A percentile compares a stretch with the other conserved stretches of the same genome.
phyloP scores from a whole-genome alignment of 2,113 vertebrate species.

The Sarotherodon lohbergeri region DNA sequence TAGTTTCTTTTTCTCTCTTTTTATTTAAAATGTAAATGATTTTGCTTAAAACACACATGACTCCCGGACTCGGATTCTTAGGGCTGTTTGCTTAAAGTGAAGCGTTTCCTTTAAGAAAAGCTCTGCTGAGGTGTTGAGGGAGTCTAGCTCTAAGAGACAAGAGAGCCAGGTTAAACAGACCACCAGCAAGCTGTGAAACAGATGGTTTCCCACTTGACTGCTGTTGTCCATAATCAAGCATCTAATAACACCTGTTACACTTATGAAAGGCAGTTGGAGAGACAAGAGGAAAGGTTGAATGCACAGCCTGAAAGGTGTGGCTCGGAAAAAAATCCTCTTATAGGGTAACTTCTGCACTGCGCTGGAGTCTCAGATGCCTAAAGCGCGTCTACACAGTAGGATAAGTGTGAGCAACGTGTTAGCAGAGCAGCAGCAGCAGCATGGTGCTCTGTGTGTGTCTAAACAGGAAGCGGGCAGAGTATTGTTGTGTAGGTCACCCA shows the following conservation, averaged over 20 bases:
- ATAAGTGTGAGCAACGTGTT: not conserved
- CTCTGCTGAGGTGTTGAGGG: not conserved
- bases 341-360: not conserved
- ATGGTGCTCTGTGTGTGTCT: not conserved
- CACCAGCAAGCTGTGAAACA: constrained; percentile 48
- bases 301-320: not conserved
- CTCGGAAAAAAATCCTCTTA: not conserved
- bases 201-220: constrained; percentile 47
- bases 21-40: not conserved
- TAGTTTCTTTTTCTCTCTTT: not conserved
- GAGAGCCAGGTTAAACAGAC: constrained; percentile 22
- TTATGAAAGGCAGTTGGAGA: not conserved
- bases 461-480: not conserved
- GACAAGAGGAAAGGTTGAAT: not conserved
- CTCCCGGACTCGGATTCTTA: not conserved
- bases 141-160: not conserved
- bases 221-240: constrained; percentile 34
- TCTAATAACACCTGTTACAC: constrained; percentile 34
- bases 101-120: constrained; percentile 6
- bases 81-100: not conserved
- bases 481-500: not conserved
- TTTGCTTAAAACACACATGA: not conserved
- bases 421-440: not conserved
- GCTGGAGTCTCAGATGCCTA: not conserved
- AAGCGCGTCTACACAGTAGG: not conserved